Percentiles rank a stretch among this genome's conserved stretches.
Conservation (phyloP, 2,888 invertebrate species). For the Tryphoninae sp. region DNA sequence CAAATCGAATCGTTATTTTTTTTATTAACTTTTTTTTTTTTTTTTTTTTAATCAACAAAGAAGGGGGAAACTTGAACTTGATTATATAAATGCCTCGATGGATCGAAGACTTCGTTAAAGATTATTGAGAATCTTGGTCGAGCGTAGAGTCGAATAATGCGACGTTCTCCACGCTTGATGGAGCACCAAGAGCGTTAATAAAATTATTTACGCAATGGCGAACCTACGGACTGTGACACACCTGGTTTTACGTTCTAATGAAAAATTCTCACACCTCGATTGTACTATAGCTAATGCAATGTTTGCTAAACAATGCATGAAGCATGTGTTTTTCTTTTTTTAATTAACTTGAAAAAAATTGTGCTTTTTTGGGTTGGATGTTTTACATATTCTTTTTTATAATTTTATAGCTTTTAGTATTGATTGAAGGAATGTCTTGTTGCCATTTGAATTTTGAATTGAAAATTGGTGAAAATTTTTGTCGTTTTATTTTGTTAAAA, state of each 20-base stretch:
- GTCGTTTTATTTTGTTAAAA: neutral
- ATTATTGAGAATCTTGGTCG: conserved; percentile 30
- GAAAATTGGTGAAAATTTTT: too few species aligned
- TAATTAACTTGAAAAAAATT: neutral
- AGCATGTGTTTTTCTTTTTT: neutral
- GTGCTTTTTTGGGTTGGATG: neutral
- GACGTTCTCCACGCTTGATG: conserved; percentile 11
- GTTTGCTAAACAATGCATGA: conserved; percentile 16
- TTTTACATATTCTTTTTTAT: neutral
- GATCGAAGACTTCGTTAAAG: conserved; percentile 26
- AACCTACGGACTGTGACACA: conserved; percentile 39
- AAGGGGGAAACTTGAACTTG: conserved; percentile 24
- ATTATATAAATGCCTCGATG: conserved; percentile 25
- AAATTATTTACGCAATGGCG: conserved; percentile 56
- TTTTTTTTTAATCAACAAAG: neutral
- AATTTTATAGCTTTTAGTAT: too few species aligned
- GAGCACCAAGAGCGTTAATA: conserved; percentile 45
- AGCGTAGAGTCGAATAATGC: conserved; percentile 10
- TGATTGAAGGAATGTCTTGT: too few species aligned
- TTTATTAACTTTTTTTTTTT: conserved; percentile 2
- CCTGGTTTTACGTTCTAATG: conserved; percentile 54
- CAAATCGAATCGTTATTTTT: neutral
- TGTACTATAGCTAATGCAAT: conserved; percentile 6
- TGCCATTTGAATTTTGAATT: too few species aligned
- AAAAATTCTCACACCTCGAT: conserved; percentile 51